Evolutionary conservation across 2,888 invertebrate species (phyloP), one percentile per base, ranked within the genome.

Genomic region (Synergus gifuensis): DNA sequence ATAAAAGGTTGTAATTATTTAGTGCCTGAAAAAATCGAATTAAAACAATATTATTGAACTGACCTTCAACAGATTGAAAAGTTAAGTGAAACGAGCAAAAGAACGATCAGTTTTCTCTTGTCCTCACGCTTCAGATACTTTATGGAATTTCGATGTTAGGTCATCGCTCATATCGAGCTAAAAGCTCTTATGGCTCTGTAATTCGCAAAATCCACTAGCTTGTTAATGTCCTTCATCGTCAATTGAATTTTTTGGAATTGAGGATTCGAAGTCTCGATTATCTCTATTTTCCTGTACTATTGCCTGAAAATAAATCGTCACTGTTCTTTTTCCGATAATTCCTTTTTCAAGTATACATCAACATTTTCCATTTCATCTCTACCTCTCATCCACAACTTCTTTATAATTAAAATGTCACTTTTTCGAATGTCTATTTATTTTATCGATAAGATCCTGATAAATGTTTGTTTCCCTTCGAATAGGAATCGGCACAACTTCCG

Each of bases 401-500:
- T 66, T 66, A 46, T 67, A 28, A 69, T 69, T 69, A 46, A 69
- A 69, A 69, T 46, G 16, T 49, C 46, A 69, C 69, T 49, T 28
- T 16, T 22, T 18, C 44, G 44, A n/a, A n/a, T 28, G 81, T 84
- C 86, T 86, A 86, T 88, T 88, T 86, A 85, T 86, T 85, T 88
- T 83, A 87, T 87, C 86, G 85, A 87, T 83, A 84, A 80, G 83
- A 87, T 88, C 85, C 87, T 89, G 88, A 89, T 88, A 86, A 89
- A 89, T 89, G 88, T 83, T 81, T 87, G 85, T 87, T 85, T 84
- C 82, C 79, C 80, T 80, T 62, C 49, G 73, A 79, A 80, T 76
- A 62, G 44, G 28, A 46, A 28, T 49, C 49, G 18, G 49, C 16
- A 46, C 28, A 28, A 69, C 69, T 80, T 81, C 62, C 83, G 76